Evolutionary conservation across 2,113 vertebrate species (phyloP).

Genomic region (Morphnarchus princeps): DNA sequence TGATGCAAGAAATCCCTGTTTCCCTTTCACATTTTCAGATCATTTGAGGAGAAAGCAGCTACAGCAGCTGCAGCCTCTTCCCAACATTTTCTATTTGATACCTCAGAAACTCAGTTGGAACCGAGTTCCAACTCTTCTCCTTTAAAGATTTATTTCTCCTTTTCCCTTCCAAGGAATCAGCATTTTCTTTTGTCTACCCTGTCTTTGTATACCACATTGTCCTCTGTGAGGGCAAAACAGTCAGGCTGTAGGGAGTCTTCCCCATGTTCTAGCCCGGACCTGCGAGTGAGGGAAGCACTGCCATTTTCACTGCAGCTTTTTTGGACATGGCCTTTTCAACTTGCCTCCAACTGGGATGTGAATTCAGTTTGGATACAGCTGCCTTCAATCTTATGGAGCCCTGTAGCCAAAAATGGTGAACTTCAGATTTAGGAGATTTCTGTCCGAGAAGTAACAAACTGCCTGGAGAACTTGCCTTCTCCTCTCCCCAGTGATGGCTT

Average conservation of each 20-base stretch:
- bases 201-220: not conserved
- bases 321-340: rapidly evolving
- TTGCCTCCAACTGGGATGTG: not conserved
- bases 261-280: rapidly evolving
- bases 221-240: rapidly evolving
- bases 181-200: not conserved
- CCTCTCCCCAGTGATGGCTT: not conserved
- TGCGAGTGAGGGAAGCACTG: not conserved
- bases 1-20: rapidly evolving
- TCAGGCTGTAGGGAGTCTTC: not conserved
- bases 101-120: not conserved
- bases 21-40: not conserved
- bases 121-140: not conserved
- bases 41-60: not conserved
- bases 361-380: not conserved
- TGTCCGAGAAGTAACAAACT: not conserved
- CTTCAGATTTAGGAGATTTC: not conserved
- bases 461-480: not conserved
- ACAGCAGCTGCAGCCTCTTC: not conserved
- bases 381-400: not conserved
- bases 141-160: not conserved
- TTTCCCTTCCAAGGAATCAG: not conserved
- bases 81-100: not conserved
- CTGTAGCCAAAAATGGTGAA: not conserved
- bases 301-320: not conserved